Conservation (phyloP, 37 sponge, comb jelly and placozoan genomes). For the Chondrilla cf. caribensis region DNA sequence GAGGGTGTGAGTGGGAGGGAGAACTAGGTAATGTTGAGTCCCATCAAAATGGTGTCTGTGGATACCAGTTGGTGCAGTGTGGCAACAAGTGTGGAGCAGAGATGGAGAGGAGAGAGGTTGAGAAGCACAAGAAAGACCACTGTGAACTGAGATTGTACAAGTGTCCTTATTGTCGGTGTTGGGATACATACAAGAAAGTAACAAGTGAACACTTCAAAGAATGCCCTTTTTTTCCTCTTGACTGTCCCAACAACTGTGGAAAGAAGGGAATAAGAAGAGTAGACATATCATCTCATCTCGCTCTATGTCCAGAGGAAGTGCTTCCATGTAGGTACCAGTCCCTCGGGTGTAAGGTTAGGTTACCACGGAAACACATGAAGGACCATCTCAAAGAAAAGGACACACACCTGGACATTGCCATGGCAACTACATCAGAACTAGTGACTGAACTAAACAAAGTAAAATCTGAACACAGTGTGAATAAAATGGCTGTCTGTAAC, state of each 20-base stretch:
- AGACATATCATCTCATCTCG: not conserved
- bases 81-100: not conserved
- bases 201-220: not conserved
- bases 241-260: constrained; percentile 9
- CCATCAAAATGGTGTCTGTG: not conserved
- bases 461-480: too few species aligned
- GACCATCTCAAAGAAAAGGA: constrained; percentile 2
- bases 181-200: not conserved
- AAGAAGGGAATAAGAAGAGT: not conserved
- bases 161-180: not conserved
- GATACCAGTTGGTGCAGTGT: too few species aligned
- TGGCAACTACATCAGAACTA: too few species aligned
- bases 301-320: not conserved
- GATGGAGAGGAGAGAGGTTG: not conserved
- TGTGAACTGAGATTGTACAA: not conserved
- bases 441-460: too few species aligned
- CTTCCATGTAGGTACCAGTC: not conserved
- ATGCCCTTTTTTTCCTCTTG: not conserved
- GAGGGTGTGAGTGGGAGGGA: not conserved
- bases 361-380: not conserved
- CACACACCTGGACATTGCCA: not conserved
- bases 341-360: not conserved
- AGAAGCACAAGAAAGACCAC: not conserved
- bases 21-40: not conserved
- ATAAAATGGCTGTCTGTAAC: too few species aligned